These are phyloP conservation scores for Neocloeon triangulifer DNA, from an alignment of 1,140 invertebrate species.

Conservation along the genomic window DNA sequence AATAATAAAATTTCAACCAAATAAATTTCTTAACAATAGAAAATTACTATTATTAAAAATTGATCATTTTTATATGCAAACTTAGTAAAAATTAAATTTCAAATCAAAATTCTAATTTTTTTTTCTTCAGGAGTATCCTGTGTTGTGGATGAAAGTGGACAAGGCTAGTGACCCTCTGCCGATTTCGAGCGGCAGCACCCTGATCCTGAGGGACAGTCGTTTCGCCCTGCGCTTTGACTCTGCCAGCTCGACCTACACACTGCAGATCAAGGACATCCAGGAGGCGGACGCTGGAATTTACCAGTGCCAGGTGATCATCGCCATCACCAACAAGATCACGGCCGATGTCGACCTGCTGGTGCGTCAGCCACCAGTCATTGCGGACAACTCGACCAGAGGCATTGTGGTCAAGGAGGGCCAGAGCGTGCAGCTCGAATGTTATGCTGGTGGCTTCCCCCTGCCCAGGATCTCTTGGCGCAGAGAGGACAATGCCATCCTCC, in stretches of 20 bases:
- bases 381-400: slow-evolving; percentile 75
- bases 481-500: slow-evolving; percentile 79
- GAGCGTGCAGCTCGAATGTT: slow-evolving; percentile 61
- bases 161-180: slow-evolving; percentile 32
- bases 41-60: no score
- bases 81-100: no score
- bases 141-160: slow-evolving; percentile 58
- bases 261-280: slow-evolving; percentile 87
- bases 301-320: slow-evolving; percentile 65
- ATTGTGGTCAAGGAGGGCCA: slow-evolving; percentile 62
- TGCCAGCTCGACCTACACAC: slow-evolving; percentile 50
- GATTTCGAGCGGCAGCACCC: slow-evolving; percentile 52
- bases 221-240: slow-evolving; percentile 64
- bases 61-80: no score
- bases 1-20: no score
- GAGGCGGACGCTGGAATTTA: slow-evolving; percentile 80
- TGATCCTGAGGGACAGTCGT: slow-evolving; percentile 67
- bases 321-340: slow-evolving; percentile 48
- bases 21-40: no score
- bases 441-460: slow-evolving; percentile 56
- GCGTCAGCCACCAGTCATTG: slow-evolving; percentile 67
- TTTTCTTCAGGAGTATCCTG: slow-evolving; percentile 27
- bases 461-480: slow-evolving; percentile 76
- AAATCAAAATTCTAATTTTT: no score
- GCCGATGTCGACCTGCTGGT: slow-evolving; percentile 69